Conservation (phyloP, 2,888 invertebrate genomes). For the Dyspetes luteomarginatus region DNA sequence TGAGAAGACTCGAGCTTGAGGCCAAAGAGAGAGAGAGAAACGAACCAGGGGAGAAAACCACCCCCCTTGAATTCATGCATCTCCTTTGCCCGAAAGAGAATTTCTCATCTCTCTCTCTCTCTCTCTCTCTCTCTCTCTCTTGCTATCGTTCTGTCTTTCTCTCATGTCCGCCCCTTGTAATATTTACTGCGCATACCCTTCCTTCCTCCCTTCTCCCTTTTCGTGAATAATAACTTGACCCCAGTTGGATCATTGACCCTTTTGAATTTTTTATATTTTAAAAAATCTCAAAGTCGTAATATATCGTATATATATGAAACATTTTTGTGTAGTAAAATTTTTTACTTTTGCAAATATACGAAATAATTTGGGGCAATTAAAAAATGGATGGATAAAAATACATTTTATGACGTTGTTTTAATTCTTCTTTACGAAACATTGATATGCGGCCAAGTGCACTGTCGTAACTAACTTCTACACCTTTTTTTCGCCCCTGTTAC, state of each 20-base stretch:
- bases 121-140: no score
- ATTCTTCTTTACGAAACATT: no score
- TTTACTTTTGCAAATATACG: no score
- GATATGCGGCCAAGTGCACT: no score
- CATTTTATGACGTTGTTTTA: no score
- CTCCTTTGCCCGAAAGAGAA: constrained; percentile 14
- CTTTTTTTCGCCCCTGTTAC: no score
- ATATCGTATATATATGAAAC: neutral
- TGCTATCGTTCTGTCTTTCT: no score
- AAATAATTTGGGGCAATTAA: no score
- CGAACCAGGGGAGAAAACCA: constrained; percentile 19
- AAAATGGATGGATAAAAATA: no score
- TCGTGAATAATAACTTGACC: constrained; percentile 17
- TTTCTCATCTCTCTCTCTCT: constrained; percentile 24
- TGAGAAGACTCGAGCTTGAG: constrained; percentile 25
- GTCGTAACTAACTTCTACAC: no score
- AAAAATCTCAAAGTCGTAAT: neutral
- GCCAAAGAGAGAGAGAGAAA: no score
- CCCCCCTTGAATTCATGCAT: constrained; percentile 31
- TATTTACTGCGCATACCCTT: constrained; percentile 31
- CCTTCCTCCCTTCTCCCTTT: neutral
- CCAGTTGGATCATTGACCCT: neutral
- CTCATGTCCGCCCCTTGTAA: neutral
- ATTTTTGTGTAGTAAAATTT: neutral
- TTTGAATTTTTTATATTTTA: neutral